These are phyloP conservation scores for Phymatocera aterrima DNA, from an alignment of 2,888 invertebrate genomes.

Conservation along the genomic window DNA sequence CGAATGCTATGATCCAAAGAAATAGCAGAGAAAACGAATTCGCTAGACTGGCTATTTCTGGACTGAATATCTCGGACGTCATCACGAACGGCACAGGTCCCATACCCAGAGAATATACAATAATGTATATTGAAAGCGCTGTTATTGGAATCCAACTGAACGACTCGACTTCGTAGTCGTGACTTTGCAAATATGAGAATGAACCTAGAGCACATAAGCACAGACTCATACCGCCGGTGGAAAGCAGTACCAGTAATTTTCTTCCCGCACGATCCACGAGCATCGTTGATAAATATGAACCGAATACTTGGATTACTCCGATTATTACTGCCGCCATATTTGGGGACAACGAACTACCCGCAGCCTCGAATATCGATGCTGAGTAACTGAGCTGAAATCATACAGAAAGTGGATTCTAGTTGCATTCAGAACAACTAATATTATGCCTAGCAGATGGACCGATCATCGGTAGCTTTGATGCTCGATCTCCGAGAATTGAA, in stretches of 20 bases:
- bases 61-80: slow-evolving; percentile 75
- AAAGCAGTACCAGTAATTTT: slow-evolving; percentile 74
- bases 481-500: not conserved
- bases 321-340: slow-evolving; percentile 79
- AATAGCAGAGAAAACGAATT: slow-evolving; percentile 58
- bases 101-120: slow-evolving; percentile 76
- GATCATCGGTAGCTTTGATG: not conserved
- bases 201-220: slow-evolving; percentile 67
- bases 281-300: slow-evolving; percentile 74
- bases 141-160: slow-evolving; percentile 76
- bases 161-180: slow-evolving; percentile 59
- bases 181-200: slow-evolving; percentile 67
- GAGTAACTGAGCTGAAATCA: slow-evolving; percentile 75
- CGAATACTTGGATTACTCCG: slow-evolving; percentile 77
- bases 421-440: not conserved
- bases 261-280: slow-evolving; percentile 81
- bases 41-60: slow-evolving; percentile 63
- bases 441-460: not conserved
- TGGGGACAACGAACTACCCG: slow-evolving; percentile 76
- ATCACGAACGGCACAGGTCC: slow-evolving; percentile 77
- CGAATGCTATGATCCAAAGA: slow-evolving; percentile 65
- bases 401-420: not conserved
- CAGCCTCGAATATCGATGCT: slow-evolving; percentile 76
- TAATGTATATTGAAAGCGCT: slow-evolving; percentile 76
- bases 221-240: slow-evolving; percentile 69